phyloP scores from a whole-genome alignment of 2,888 invertebrate species.

The Drosophila siamana region DNA sequence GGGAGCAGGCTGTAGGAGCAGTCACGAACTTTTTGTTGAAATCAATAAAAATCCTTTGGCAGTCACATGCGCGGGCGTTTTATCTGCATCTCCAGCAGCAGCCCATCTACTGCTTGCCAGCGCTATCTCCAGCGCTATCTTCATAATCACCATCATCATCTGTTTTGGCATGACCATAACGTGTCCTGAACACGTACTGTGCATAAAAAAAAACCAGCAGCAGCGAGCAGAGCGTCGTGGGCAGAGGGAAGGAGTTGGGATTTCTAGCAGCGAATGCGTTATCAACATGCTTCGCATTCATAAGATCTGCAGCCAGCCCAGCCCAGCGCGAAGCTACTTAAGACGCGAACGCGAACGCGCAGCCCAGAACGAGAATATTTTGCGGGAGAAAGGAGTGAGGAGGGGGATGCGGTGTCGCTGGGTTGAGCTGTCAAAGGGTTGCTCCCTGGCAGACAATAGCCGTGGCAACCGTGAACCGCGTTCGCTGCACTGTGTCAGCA shows the following conservation, averaged over 20 bases:
- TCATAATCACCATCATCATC: conserved; percentile 75
- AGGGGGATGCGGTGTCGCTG: neutral
- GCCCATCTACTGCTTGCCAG: neutral
- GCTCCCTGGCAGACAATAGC: conserved; percentile 44
- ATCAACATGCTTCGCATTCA: conserved; percentile 77
- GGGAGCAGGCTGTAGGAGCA: conserved; percentile 3
- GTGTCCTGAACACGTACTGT: conserved; percentile 72
- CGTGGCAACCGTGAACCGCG: conserved; percentile 29
- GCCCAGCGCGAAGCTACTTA: conserved; percentile 71
- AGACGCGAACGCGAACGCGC: conserved; percentile 33
- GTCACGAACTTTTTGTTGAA: conserved; percentile 59
- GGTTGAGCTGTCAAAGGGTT: conserved; percentile 22
- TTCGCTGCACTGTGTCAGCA: conserved; percentile 57
- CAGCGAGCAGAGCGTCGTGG: too few relatives aligned
- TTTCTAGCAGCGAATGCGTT: conserved; percentile 48
- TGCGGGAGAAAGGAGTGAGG: neutral
- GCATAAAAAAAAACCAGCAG: conserved; percentile 41
- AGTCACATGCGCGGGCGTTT: conserved; percentile 54
- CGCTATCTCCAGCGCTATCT: conserved; percentile 60
- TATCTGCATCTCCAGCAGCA: conserved; percentile 57
- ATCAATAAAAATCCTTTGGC: conserved; percentile 65
- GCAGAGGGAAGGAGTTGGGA: neutral
- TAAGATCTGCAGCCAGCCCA: conserved; percentile 69
- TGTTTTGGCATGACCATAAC: conserved; percentile 67
- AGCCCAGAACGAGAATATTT: neutral